Evolutionary conservation across 2,113 vertebrate genomes (phyloP), one percentile per base, ranked within the genome.

Genomic region (Cebidichthys violaceus): DNA sequence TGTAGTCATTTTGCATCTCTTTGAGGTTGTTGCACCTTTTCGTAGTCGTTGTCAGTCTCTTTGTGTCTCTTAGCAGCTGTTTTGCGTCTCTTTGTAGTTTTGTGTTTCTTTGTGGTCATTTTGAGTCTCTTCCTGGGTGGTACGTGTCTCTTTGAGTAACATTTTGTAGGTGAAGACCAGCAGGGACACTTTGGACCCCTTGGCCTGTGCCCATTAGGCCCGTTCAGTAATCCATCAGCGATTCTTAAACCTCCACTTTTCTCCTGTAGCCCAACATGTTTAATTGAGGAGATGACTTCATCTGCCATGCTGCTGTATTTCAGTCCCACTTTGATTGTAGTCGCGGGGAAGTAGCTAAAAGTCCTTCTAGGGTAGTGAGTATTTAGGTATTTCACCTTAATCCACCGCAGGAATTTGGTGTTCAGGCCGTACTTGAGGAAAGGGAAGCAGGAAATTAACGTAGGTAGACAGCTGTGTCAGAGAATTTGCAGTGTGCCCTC

Each of bases 281-380:
- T 68, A 77, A 91, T 85, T 68, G 71, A 76, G 70, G 81, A 41
- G 75, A 85, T 90, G 87, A 90, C 81, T 37, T 89, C 75, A 83
- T 73, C 61, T 9, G 45, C 45, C n/a, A 1, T 66, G 64, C 59
- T 4, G 29, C 59, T 67, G 67, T 29, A 33, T 43, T 72, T 73
- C 66, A 55, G 64, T 71, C 73, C 64, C 50, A 20, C 67, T 83
- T 81, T 78, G 76, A 87, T 60, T 80, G 76, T 60, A 55, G 77
- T 64, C 33, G n/a, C 57, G 41, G 55, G 50, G 41, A 4, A 75
- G 75, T 71, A 61, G 50, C 77, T 20, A 18, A 81, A 39, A 60
- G 57, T 75, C 91, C 93, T 89, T 94, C 73, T 92, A 94, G 27
- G 91, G 91, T n/a, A 90, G 79, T 91, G 74, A 55, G 64, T n/a